A percentile compares a stretch with the other conserved stretches of the same genome.
These are phyloP conservation scores for Oreochromis mossambicus DNA, from an alignment of 2,797 vertebrate species.

Conservation along the genomic window DNA sequence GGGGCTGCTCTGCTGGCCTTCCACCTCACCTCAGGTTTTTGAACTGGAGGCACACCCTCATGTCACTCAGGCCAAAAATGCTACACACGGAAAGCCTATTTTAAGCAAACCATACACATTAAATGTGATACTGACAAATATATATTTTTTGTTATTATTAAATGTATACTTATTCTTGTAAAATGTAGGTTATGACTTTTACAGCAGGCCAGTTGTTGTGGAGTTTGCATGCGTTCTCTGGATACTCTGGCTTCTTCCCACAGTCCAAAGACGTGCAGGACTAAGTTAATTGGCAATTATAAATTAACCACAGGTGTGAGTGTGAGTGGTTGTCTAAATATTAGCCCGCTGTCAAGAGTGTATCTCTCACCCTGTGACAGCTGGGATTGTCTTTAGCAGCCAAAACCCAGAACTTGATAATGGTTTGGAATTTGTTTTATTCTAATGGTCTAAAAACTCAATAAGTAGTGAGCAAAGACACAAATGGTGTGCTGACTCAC, in stretches of 20 bases:
- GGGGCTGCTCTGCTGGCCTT: background rate
- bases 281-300: background rate
- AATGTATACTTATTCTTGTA: background rate
- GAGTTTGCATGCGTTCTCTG: background rate
- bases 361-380: background rate
- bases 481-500: background rate
- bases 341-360: background rate
- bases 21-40: background rate
- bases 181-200: no score
- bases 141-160: background rate
- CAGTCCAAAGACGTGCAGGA: background rate
- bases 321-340: background rate
- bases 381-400: background rate
- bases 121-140: background rate
- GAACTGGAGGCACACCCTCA: background rate
- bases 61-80: background rate
- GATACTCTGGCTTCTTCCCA: background rate
- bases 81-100: background rate
- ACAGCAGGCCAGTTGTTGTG: fast-evolving
- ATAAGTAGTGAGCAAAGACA: background rate
- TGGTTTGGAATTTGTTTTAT: background rate
- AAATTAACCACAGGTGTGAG: background rate
- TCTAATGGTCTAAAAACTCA: background rate
- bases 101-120: background rate
- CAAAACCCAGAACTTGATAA: background rate